A percentile compares a stretch with the other conserved stretches of the same genome.
phyloP scores from a whole-genome alignment of 2,797 vertebrate species.

The Chelon auratus region DNA sequence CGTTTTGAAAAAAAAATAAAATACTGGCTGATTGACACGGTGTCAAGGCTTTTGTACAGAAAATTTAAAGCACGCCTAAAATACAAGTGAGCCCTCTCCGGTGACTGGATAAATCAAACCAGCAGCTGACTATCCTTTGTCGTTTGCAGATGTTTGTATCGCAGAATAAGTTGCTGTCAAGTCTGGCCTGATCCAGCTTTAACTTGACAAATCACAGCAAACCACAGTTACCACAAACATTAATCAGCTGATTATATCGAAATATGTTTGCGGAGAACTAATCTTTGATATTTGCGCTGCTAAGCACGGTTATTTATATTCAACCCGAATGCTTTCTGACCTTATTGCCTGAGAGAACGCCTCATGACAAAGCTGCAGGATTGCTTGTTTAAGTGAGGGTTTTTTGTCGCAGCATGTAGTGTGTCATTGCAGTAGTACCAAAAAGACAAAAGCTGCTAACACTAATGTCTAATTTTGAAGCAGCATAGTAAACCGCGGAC shows the following conservation, averaged over 20 bases:
- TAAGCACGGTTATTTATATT: slow-evolving; percentile 14
- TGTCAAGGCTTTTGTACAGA: slow-evolving; percentile 13
- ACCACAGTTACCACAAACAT: background rate
- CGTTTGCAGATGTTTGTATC: slow-evolving; percentile 6
- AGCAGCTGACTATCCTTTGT: background rate
- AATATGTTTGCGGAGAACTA: slow-evolving; percentile 8
- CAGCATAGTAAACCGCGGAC: slow-evolving; percentile 34
- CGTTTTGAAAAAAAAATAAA: slow-evolving; percentile 16
- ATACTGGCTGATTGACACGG: slow-evolving; percentile 5
- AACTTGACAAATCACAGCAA: slow-evolving; percentile 11
- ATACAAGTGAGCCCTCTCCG: slow-evolving; percentile 3
- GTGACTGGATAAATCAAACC: background rate
- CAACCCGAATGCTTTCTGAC: slow-evolving; percentile 29
- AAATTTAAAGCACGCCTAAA: slow-evolving; percentile 20
- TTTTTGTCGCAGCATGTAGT: slow-evolving; percentile 31
- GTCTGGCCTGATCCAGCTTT: slow-evolving; percentile 9
- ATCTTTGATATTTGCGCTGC: slow-evolving; percentile 31
- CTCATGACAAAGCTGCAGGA: slow-evolving; percentile 45
- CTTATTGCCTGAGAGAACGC: slow-evolving; percentile 60
- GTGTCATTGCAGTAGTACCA: slow-evolving; percentile 33
- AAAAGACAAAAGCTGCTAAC: slow-evolving; percentile 45
- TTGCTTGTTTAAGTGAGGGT: slow-evolving; percentile 32
- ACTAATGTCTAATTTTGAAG: slow-evolving; percentile 42
- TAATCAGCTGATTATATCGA: slow-evolving; percentile 12
- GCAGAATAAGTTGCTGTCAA: slow-evolving; percentile 12